Evolutionary conservation across 1,140 invertebrate genomes (phyloP), one percentile per base, ranked within the genome.

Genomic region (Brachionus plicatilis): DNA sequence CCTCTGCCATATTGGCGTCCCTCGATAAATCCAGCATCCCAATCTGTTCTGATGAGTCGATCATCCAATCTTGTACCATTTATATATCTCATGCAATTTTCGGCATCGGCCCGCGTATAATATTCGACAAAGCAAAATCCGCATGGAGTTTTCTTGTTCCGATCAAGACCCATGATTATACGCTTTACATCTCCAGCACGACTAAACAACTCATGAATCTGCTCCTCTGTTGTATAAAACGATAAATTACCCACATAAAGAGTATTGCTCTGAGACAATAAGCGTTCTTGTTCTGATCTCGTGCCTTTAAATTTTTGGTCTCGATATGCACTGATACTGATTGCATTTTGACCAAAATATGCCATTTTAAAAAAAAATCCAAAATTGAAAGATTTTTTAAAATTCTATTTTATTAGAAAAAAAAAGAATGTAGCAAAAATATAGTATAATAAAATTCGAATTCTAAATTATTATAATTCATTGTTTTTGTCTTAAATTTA

Each of bases 41-140:
- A 99, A 91, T 99, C 97, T 83, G 96, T 97, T 88, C 98, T 91
- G 29, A 99, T 95, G 75, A 99, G 94, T 88, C 98, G 92, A 87
- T 99, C 97, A 91, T 99, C 98, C 17, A 99, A 90, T 85, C 96
- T 91, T 0, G 97, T 99, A 2, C 96, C 96, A 91, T 99, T 99
- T 7, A 99, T 92, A 89, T 96, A 99, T 89, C 96, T 92, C 93
- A 99, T 95, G 87, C 95, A 95, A 88, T 94, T 93, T 90, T 98
- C 96, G 20, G 95, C 94, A 91, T 99, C 97, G 4, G 88, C 87
- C 87, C 97, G 92, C 6, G 89, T 90, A 88, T 99, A 98, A 91
- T 97, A 93, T 89, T 99, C 98, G 0, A 99, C 93, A 91, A 99
- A 99, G 90, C 97, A 99, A 90, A 99, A 99, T 9, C 98, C 98